A percentile compares a stretch with the other conserved stretches of the same genome.
Conservation (phyloP, 2,113 vertebrate genomes). For the Cinclus cinclus region DNA sequence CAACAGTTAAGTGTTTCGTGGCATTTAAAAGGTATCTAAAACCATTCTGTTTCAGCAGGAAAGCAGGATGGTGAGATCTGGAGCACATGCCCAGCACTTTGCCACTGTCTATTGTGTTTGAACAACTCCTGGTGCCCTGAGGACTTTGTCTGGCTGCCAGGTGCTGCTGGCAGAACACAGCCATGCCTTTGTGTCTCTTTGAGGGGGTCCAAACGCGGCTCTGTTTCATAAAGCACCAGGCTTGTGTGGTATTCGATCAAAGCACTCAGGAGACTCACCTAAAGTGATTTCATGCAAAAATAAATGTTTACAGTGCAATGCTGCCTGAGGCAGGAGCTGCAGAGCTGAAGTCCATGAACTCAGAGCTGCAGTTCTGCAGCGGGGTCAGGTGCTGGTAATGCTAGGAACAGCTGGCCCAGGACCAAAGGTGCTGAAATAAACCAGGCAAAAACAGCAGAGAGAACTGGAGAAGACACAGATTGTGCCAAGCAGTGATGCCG, state of each 20-base stretch:
- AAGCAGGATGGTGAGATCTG: not conserved
- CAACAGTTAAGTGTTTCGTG: not conserved
- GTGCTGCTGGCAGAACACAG: not conserved
- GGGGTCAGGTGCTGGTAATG: fast-evolving
- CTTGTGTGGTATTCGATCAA: fast-evolving
- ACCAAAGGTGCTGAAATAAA: not conserved
- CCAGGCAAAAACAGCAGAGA: not conserved
- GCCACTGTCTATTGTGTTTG: not conserved
- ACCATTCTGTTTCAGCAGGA: not conserved
- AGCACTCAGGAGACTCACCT: not conserved
- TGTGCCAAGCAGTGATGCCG: fast-evolving
- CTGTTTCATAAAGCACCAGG: not conserved
- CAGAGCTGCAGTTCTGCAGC: not conserved
- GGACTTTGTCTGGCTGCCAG: not conserved
- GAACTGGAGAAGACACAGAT: not conserved
- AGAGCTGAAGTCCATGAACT: not conserved
- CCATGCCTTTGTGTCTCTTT: fast-evolving
- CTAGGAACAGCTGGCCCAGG: not conserved
- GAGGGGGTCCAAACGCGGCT: fast-evolving
- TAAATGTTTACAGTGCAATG: not conserved
- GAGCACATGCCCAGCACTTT: not conserved
- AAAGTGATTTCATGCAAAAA: not conserved
- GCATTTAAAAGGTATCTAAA: not conserved
- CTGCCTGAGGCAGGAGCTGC: not conserved
- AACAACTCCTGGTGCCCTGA: fast-evolving